These are phyloP conservation scores for Cuculus canorus DNA, from an alignment of 2,797 vertebrate genomes.

Conservation along the genomic window DNA sequence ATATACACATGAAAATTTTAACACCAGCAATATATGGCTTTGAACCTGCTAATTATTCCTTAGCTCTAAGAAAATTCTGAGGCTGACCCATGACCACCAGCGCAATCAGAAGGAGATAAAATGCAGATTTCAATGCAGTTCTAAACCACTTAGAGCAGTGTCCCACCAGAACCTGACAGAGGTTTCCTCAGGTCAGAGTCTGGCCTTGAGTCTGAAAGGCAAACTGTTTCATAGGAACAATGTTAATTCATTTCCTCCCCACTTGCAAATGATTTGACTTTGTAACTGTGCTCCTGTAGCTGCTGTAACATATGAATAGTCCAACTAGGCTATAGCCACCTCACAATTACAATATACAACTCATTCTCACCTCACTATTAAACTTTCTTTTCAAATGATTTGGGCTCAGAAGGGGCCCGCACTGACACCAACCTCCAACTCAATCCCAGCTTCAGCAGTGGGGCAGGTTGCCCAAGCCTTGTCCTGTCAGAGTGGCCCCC, in stretches of 20 bases:
- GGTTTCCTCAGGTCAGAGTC: neutral
- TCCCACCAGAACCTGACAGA: neutral
- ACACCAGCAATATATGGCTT: neutral
- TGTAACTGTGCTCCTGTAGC: neutral
- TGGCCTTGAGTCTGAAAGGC: neutral
- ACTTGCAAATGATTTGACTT: neutral
- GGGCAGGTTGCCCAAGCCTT: neutral
- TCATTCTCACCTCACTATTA: neutral
- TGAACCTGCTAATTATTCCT: neutral
- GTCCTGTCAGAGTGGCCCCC: neutral
- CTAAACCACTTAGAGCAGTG: neutral
- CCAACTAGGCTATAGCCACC: neutral
- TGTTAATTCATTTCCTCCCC: neutral
- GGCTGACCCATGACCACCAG: neutral
- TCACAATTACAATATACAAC: neutral
- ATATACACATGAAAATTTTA: neutral
- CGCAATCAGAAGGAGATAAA: conserved; percentile 46
- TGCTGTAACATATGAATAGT: neutral
- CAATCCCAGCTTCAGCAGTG: neutral
- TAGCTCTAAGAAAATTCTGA: neutral
- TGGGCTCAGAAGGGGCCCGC: neutral
- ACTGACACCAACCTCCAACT: rapidly evolving
- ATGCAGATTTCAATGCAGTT: neutral
- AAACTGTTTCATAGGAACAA: neutral
- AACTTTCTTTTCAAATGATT: neutral